Evolutionary conservation across 2,797 vertebrate species (phyloP).

Genomic region (Furcifer pardalis): DNA sequence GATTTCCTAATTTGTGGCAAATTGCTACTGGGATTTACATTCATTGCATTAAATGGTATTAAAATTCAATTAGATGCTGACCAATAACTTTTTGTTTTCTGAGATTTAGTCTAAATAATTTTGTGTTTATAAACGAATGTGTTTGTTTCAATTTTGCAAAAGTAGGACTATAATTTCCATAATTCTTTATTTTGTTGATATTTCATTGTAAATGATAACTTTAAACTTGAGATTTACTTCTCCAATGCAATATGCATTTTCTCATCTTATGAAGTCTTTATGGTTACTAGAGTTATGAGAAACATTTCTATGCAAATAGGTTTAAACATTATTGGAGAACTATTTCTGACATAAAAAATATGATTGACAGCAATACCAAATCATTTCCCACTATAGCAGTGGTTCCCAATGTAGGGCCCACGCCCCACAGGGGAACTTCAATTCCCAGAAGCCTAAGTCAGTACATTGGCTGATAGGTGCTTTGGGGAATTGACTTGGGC

Average conservation of each 20-base stretch:
- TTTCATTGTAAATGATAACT: not conserved
- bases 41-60: too few species aligned
- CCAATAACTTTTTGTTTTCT: too few species aligned
- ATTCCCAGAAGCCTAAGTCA: too few species aligned
- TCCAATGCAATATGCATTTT: slow-evolving; percentile 25
- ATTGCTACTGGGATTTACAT: too few species aligned
- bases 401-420: too few species aligned
- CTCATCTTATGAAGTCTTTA: slow-evolving; percentile 35
- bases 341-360: slow-evolving; percentile 53
- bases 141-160: slow-evolving; percentile 2
- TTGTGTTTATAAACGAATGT: not conserved
- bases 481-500: too few species aligned
- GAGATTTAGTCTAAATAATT: not conserved
- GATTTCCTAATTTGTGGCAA: too few species aligned
- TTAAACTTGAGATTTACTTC: slow-evolving; percentile 26
- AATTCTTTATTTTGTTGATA: not conserved
- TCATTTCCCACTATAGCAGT: slow-evolving; percentile 60
- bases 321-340: slow-evolving; percentile 53
- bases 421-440: too few species aligned
- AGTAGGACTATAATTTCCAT: not conserved
- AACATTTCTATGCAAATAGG: slow-evolving; percentile 47
- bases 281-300: slow-evolving; percentile 24
- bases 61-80: too few species aligned
- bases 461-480: too few species aligned
- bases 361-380: slow-evolving; percentile 39